Evolutionary conservation across 2,888 invertebrate genomes (phyloP).

Genomic region (Aporophyla lueneburgensis): DNA sequence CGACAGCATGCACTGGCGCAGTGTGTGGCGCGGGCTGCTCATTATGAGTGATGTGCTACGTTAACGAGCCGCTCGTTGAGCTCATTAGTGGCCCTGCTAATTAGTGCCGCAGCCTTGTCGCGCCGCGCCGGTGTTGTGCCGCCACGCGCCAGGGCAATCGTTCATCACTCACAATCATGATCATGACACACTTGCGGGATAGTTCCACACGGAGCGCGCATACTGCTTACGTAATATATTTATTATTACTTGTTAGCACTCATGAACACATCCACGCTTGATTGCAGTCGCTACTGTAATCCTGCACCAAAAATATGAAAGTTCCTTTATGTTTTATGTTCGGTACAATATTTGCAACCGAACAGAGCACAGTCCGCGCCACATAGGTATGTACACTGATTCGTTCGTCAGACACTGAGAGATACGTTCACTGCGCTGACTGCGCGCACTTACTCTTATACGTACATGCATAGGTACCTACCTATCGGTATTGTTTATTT

Average conservation of each 20-base stretch:
- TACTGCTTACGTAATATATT: constrained; percentile 34
- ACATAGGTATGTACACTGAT: not conserved
- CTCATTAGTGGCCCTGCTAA: constrained; percentile 59
- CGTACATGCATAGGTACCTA: not conserved
- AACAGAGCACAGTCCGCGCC: no score
- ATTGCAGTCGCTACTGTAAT: constrained; percentile 32
- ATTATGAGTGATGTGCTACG: constrained; percentile 57
- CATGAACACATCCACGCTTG: constrained; percentile 24
- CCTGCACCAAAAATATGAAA: constrained; percentile 28
- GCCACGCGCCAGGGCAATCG: constrained; percentile 20
- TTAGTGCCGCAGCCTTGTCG: constrained; percentile 38
- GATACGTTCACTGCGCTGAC: constrained; percentile 4
- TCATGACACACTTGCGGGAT: constrained; percentile 41
- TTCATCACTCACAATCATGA: constrained; percentile 4
- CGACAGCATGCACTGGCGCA: not conserved
- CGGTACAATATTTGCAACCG: no score
- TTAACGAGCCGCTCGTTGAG: constrained; percentile 63
- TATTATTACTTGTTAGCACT: constrained; percentile 42
- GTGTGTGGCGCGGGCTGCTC: constrained; percentile 20
- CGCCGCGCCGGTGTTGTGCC: constrained; percentile 1
- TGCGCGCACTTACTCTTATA: not conserved
- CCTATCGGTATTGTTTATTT: constrained; percentile 40
- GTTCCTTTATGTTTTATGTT: constrained; percentile 1
- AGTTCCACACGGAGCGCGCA: constrained; percentile 10
- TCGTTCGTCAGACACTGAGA: not conserved